Percentiles rank a stretch among this genome's conserved stretches.
Conservation (phyloP, 35 echinoderm and acorn worm genomes). For the Eucidaris tribuloides region DNA sequence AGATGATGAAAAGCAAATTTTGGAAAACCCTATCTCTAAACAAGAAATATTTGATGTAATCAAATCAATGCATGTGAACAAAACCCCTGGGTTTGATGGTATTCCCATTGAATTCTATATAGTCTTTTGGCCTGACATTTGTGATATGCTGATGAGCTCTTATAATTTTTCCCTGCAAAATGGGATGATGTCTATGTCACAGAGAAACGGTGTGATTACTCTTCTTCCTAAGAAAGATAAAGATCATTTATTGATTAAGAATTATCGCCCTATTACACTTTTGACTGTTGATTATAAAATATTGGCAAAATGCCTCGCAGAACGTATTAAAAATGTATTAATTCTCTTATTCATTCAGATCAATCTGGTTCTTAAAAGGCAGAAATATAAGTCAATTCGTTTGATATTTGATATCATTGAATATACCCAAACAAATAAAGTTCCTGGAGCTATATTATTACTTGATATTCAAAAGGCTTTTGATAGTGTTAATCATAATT, state of each 20-base stretch:
- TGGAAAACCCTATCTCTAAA: neutral
- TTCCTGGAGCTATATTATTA: neutral
- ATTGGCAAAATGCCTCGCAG: too few relatives aligned
- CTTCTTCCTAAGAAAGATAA: too few relatives aligned
- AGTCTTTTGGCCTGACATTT: neutral
- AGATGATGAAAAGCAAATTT: neutral
- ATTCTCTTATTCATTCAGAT: too few relatives aligned
- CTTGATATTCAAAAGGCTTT: constrained; percentile 29
- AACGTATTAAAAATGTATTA: too few relatives aligned
- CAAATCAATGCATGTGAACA: neutral
- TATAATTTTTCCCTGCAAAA: neutral
- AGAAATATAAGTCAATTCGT: constrained; percentile 1
- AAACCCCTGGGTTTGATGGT: constrained; percentile 13
- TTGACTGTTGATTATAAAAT: neutral
- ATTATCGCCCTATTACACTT: neutral
- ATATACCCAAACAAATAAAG: neutral
- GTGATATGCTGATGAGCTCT: neutral
- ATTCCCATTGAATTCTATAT: neutral
- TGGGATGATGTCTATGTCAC: too few relatives aligned
- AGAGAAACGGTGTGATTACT: too few relatives aligned
- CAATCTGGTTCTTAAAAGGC: neutral
- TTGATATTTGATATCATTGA: neutral
- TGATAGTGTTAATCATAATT: neutral
- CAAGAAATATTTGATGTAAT: neutral
- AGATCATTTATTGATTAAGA: neutral